Evolutionary conservation across 2,888 invertebrate species (phyloP).

Genomic region (Osmoderma eremita): DNA sequence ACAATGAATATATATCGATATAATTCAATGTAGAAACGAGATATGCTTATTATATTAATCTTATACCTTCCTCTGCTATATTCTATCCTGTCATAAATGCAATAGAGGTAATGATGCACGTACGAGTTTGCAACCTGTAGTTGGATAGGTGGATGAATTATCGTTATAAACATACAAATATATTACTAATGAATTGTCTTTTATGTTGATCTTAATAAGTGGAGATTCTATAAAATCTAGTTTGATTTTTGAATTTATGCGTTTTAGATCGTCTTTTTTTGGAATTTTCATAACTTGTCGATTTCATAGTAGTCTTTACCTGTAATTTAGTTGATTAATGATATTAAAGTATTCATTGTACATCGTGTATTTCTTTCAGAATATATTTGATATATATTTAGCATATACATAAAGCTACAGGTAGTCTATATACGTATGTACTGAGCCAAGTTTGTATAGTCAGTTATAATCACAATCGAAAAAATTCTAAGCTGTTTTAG

Average conservation of each 20-base stretch:
- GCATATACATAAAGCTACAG: conserved; percentile 42
- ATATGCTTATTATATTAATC: conserved; percentile 21
- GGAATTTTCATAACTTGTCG: too few species aligned
- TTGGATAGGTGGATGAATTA: too few species aligned
- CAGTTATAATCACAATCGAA: conserved; percentile 22
- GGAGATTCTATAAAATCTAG: not conserved
- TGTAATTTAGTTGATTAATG: not conserved
- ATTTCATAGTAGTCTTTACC: too few species aligned
- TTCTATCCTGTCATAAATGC: too few species aligned
- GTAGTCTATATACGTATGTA: conserved; percentile 30
- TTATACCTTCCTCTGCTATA: not conserved
- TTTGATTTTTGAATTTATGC: too few species aligned
- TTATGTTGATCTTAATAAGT: not conserved
- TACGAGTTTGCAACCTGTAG: too few species aligned
- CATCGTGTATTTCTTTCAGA: conserved; percentile 31
- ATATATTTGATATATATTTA: conserved; percentile 38
- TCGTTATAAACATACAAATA: too few species aligned
- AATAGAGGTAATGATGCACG: too few species aligned
- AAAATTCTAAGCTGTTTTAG: not conserved
- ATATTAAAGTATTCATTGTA: conserved; percentile 27
- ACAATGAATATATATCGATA: conserved; percentile 30
- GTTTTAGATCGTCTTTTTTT: not conserved
- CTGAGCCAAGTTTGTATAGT: conserved; percentile 16
- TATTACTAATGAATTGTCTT: not conserved
- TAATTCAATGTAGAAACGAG: conserved; percentile 15